Base-by-base conservation (phyloP, 2,113 vertebrate genomes). In the Dicrurus megarhynchus region DNA sequence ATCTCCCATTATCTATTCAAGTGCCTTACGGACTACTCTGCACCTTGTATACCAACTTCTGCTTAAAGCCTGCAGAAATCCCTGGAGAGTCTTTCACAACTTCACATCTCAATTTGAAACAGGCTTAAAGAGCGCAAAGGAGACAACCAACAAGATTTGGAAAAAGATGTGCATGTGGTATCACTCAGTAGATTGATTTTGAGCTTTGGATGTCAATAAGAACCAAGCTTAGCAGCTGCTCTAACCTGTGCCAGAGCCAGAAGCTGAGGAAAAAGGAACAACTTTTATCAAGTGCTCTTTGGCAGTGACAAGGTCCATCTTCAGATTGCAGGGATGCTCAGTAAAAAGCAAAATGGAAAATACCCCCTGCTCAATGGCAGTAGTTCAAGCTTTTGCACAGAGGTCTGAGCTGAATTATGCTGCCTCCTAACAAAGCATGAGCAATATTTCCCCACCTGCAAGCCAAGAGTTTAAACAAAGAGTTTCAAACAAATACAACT, bases 401-500 rank as follows among this genome's bases (percentile, higher is more conserved):
- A 82, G 63, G 46, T 46, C 93, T 75, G 84, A 93, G 44, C 56
- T 89, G 83, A 95, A 67, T 90, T 90, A 63, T 1, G 0, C 64
- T 70, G 47, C 86, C 60, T 81, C 75, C 76, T 71, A 93, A 95
- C 94, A 95, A 97, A 96, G 86, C 76, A 71, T 93, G 90, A 95
- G 86, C 93, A 95, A 86, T 84, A 84, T 89, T 96, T 97, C 91
- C 95, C 76, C 91, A 90, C 91, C 73, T 94, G 90, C 93, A 94
- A 93, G 96, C 87, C 95, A 97, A 96, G 85, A 70, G 67, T 85
- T 94, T 84, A 94, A 96, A 93, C 87, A 96, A 94, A 96, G 84
- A 76, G 49, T 90, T 95, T 84, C 67, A 95, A 90, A 96, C 94
- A 97, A 97, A 95, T 93, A 56, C 0, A 70, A 89, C 64, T 93